These are phyloP conservation scores for Oriolus oriolus DNA, from an alignment of 2,113 vertebrate species.

Conservation along the genomic window DNA sequence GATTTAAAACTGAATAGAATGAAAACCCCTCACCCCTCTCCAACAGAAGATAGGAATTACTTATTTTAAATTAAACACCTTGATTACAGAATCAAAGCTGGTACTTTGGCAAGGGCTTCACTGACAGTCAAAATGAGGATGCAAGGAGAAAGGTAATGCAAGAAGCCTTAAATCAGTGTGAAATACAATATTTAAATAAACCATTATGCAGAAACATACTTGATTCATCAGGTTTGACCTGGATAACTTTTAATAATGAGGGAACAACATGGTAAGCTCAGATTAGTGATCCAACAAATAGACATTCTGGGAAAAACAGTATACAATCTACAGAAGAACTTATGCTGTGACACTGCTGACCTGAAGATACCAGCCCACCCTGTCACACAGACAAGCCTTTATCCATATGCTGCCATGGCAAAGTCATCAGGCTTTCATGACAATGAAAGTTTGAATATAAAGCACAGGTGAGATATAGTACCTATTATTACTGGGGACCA, in stretches of 20 bases:
- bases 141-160: not conserved
- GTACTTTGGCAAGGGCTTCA: not conserved
- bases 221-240: not conserved
- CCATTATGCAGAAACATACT: not conserved
- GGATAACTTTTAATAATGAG: not conserved
- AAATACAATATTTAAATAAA: not conserved
- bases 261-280: not conserved
- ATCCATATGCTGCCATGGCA: not conserved
- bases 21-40: not conserved
- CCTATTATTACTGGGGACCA: not conserved
- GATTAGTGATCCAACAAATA: not conserved
- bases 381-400: not conserved
- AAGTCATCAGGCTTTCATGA: not conserved
- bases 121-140: not conserved
- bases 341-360: not conserved
- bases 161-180: not conserved
- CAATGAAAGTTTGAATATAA: not conserved
- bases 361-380: not conserved
- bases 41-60: not conserved
- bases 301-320: not conserved
- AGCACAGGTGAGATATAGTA: not conserved
- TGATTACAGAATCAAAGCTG: not conserved
- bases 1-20: conserved; percentile 4
- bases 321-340: not conserved
- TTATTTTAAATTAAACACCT: conserved; percentile 10